phyloP scores from a whole-genome alignment of 2,113 vertebrate genomes.

The Coptodon bakossiorum region DNA sequence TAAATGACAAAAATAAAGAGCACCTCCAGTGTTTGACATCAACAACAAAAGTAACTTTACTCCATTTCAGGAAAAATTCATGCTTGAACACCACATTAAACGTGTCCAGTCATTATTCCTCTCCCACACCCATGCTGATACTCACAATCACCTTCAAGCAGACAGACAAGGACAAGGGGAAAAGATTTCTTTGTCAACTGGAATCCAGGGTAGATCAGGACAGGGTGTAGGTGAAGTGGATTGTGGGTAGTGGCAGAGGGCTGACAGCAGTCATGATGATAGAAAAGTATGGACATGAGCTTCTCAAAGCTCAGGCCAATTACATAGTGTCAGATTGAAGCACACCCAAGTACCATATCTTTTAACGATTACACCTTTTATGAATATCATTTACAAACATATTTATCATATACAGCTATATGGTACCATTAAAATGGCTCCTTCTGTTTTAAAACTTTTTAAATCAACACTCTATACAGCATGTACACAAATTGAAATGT shows the following conservation, averaged over 20 bases:
- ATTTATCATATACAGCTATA: neutral
- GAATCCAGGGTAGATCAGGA: neutral
- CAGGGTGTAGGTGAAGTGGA: neutral
- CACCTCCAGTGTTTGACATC: slow-evolving; percentile 1
- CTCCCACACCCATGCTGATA: neutral
- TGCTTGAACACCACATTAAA: neutral
- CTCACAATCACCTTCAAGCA: neutral
- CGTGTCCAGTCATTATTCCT: neutral
- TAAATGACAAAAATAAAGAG: neutral
- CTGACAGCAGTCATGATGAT: neutral
- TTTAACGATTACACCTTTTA: neutral
- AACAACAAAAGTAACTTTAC: neutral
- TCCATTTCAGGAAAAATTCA: neutral
- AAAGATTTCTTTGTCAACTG: neutral
- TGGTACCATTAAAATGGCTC: neutral
- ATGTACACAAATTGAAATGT: neutral
- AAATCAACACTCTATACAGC: neutral
- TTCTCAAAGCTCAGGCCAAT: neutral
- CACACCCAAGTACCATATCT: neutral
- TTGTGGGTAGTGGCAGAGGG: neutral
- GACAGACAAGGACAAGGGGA: neutral
- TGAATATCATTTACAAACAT: neutral
- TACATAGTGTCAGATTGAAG: neutral
- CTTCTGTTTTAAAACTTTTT: neutral
- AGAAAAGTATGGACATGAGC: neutral